A percentile compares a stretch with the other conserved stretches of the same genome.
Conservation (phyloP, 1,140 invertebrate species). For the Drosophila kanapiae region DNA sequence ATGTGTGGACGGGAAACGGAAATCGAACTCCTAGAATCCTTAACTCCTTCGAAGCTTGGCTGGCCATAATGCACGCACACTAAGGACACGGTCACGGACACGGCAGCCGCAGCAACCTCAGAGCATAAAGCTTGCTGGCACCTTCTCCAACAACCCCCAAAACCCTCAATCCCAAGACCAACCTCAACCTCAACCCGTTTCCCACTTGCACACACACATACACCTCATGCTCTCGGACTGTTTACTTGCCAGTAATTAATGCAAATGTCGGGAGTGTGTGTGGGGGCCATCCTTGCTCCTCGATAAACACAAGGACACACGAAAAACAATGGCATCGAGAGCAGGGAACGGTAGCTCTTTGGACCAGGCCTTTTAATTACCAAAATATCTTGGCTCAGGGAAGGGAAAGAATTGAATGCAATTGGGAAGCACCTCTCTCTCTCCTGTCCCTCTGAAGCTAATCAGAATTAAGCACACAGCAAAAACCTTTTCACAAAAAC, state of each 20-base stretch:
- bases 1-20: too few relatives aligned
- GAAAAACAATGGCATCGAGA: not conserved
- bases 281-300: conserved; percentile 4
- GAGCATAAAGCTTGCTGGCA: not conserved
- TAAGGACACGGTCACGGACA: not conserved
- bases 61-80: conserved; percentile 27
- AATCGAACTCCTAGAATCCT: not conserved
- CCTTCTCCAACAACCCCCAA: too few relatives aligned
- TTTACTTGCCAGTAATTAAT: conserved; percentile 45
- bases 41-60: conserved; percentile 28
- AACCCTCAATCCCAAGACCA: not conserved
- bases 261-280: conserved; percentile 11
- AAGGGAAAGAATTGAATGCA: not conserved
- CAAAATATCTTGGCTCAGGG: not conserved
- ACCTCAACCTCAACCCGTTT: not conserved
- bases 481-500: conserved; percentile 7
- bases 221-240: conserved; percentile 8
- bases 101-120: conserved; percentile 5
- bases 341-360: not conserved
- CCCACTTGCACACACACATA: not conserved
- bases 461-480: not conserved
- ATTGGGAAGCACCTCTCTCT: not conserved
- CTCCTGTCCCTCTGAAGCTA: not conserved
- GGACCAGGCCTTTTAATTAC: not conserved
- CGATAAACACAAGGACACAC: not conserved